Evolutionary conservation across 2,888 invertebrate genomes (phyloP).

Genomic region (Erebia aethiops): DNA sequence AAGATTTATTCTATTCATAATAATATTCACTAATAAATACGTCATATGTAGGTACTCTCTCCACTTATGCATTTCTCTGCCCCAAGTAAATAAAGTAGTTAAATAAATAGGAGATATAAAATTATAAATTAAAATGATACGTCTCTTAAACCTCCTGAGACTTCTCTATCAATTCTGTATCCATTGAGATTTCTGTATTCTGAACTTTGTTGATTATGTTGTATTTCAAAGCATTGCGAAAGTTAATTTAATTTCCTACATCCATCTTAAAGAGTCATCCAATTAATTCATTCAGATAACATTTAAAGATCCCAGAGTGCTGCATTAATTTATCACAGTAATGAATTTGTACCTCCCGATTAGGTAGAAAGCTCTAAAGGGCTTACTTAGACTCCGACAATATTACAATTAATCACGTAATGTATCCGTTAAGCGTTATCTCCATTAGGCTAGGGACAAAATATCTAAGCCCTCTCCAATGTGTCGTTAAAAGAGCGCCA

Average conservation of each 20-base stretch:
- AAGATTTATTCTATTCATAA: no score
- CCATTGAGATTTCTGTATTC: background rate
- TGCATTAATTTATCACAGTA: constrained; percentile 55
- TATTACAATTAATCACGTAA: constrained; percentile 69
- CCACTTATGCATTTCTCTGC: no score
- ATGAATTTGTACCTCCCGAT: constrained; percentile 70
- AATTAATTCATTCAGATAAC: constrained; percentile 33
- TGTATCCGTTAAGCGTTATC: constrained; percentile 54
- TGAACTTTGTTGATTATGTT: background rate
- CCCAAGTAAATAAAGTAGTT: no score
- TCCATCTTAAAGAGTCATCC: constrained; percentile 16
- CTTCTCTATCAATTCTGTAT: background rate
- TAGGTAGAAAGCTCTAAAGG: constrained; percentile 57
- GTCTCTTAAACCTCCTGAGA: background rate
- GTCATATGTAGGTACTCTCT: no score
- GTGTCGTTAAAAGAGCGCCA: no score
- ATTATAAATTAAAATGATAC: background rate
- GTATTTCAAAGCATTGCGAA: background rate
- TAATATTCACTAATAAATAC: no score
- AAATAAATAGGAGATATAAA: no score
- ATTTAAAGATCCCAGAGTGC: constrained; percentile 23
- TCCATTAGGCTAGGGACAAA: constrained; percentile 37
- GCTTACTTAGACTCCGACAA: constrained; percentile 62
- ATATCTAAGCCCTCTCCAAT: no score
- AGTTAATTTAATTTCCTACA: background rate